Conservation (phyloP, 2,888 invertebrate species). For the Leptinotarsa juncta region DNA sequence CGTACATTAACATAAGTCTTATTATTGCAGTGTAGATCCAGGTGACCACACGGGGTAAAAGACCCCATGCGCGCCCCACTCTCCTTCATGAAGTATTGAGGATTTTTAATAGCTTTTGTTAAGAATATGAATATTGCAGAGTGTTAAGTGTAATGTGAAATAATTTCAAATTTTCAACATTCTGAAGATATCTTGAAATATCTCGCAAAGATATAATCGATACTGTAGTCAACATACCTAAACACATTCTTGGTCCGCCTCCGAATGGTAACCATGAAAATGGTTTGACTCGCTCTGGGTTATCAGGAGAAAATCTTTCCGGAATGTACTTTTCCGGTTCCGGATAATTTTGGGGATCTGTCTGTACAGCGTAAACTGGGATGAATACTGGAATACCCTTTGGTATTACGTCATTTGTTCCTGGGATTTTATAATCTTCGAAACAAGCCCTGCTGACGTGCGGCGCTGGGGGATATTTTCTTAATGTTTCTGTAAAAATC, state of each 20-base stretch:
- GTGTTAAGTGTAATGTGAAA: too few relatives aligned
- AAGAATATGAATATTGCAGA: too few relatives aligned
- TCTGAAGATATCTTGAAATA: too few relatives aligned
- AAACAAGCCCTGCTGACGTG: slow-evolving; percentile 19
- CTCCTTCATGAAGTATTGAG: too few relatives aligned
- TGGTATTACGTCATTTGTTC: slow-evolving; percentile 20
- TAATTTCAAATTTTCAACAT: too few relatives aligned
- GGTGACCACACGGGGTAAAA: too few relatives aligned
- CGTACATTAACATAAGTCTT: too few relatives aligned
- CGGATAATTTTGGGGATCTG: slow-evolving; percentile 14
- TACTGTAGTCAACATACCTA: slow-evolving; percentile 42
- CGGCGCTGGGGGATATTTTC: slow-evolving; percentile 29
- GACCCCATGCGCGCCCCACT: too few relatives aligned
- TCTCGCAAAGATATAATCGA: too few relatives aligned
- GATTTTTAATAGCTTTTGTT: too few relatives aligned
- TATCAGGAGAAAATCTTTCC: slow-evolving; percentile 48
- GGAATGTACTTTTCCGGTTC: slow-evolving; percentile 14
- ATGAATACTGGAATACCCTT: slow-evolving; percentile 25
- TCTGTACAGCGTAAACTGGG: slow-evolving; percentile 25
- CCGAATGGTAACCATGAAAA: slow-evolving; percentile 51
- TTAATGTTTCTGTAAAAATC: slow-evolving; percentile 22
- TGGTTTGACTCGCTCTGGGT: slow-evolving; percentile 33
- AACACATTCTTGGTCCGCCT: slow-evolving; percentile 50
- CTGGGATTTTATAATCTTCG: slow-evolving; percentile 19
- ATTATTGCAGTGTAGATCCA: too few relatives aligned